Conservation (phyloP, 2,888 invertebrate genomes). For the Drosophila paracracens region DNA sequence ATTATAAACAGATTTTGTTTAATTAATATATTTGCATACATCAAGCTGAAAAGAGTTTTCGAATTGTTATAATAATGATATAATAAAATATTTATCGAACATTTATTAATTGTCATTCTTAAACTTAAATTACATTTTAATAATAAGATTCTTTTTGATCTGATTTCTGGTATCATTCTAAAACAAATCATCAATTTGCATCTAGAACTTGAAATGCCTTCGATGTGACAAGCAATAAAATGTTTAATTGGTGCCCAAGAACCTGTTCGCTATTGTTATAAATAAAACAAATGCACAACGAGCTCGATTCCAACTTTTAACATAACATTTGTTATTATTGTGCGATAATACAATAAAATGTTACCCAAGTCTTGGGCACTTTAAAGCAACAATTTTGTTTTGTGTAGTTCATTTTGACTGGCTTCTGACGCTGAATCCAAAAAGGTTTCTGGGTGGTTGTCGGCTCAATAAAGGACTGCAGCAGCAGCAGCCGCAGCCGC, state of each 20-base stretch:
- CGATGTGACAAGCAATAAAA: too few relatives aligned
- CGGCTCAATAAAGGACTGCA: slow-evolving; percentile 76
- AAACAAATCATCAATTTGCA: too few relatives aligned
- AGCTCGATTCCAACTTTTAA: neutral
- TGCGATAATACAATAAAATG: neutral
- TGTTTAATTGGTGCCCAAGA: neutral
- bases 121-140: too few relatives aligned
- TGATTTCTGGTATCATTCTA: too few relatives aligned
- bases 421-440: slow-evolving; percentile 43
- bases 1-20: neutral
- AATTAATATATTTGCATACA: neutral
- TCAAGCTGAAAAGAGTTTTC: neutral
- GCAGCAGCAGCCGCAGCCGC: slow-evolving; percentile 34
- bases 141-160: too few relatives aligned
- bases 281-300: neutral
- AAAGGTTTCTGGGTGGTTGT: slow-evolving; percentile 34
- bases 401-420: slow-evolving; percentile 7
- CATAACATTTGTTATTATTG: neutral
- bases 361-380: neutral
- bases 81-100: neutral
- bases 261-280: neutral
- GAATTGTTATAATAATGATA: neutral
- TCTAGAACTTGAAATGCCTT: too few relatives aligned
- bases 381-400: neutral
- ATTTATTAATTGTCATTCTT: too few relatives aligned